Evolutionary conservation across 2,113 vertebrate species (phyloP).

Genomic region (Pseudois nayaur): DNA sequence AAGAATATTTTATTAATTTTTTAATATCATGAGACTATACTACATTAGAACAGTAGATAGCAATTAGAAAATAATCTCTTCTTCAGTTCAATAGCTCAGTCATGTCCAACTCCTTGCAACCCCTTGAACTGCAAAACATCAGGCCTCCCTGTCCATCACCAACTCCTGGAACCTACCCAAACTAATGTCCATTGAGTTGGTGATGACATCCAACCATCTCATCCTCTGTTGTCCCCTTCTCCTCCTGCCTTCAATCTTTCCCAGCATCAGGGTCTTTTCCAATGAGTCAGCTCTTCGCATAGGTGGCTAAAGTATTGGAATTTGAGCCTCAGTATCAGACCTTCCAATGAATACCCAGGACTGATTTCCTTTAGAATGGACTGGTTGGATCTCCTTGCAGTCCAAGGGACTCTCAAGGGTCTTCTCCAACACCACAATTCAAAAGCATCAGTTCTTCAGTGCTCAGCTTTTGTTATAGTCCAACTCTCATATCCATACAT

Average conservation of each 20-base stretch:
- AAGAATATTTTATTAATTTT: background rate
- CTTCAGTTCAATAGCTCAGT: background rate
- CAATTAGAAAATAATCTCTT: background rate
- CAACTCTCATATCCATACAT: background rate
- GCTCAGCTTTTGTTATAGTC: background rate
- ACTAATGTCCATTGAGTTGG: background rate
- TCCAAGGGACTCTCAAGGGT: background rate
- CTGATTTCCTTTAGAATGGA: background rate
- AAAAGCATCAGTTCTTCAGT: background rate
- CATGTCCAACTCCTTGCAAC: fast-evolving
- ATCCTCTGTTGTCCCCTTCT: background rate
- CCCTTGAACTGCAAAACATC: background rate
- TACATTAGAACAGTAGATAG: background rate
- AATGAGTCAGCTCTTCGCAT: background rate
- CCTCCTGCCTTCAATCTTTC: background rate
- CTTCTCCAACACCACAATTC: background rate
- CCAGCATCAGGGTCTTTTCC: background rate
- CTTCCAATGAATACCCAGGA: background rate
- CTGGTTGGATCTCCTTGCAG: background rate
- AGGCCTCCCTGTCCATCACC: background rate
- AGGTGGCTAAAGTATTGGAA: background rate
- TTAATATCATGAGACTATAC: background rate
- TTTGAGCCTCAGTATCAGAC: background rate
- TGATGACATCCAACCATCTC: background rate
- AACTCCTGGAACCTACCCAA: background rate